phyloP scores from a whole-genome alignment of 2,797 vertebrate species.

The Orestias chungarensis region DNA sequence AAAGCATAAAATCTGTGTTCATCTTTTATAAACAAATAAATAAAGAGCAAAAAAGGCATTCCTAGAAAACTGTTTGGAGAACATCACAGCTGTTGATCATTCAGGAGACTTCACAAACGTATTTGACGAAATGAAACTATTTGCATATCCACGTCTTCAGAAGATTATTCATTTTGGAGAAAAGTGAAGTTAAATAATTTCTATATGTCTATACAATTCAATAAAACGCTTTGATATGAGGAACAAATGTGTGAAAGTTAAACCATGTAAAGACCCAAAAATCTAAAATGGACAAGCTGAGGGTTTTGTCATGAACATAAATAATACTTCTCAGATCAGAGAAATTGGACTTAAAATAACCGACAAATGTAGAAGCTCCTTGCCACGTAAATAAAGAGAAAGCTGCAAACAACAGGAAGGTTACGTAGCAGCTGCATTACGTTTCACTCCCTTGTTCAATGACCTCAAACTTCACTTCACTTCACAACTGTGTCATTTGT shows the following conservation, averaged over 20 bases:
- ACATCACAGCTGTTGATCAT: background rate
- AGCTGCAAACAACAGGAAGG: background rate
- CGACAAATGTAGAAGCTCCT: background rate
- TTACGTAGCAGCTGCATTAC: background rate
- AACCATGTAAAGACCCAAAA: background rate
- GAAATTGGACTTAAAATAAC: background rate
- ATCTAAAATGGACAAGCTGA: background rate
- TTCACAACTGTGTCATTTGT: too few species aligned
- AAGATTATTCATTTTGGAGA: background rate
- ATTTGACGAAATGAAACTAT: too few species aligned
- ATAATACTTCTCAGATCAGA: background rate
- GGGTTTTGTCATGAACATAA: too few species aligned
- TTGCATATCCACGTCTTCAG: background rate
- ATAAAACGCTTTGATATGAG: too few species aligned
- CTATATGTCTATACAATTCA: too few species aligned
- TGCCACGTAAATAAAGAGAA: background rate
- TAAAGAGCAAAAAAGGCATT: background rate
- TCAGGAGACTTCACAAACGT: background rate
- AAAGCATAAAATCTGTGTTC: background rate
- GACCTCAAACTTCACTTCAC: too few species aligned
- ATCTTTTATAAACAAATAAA: too few species aligned
- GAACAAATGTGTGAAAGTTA: background rate
- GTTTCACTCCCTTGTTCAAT: background rate
- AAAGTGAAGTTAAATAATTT: too few species aligned
- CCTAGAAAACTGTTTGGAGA: background rate